A percentile compares a stretch with the other conserved stretches of the same genome.
Evolutionary conservation across 1,140 invertebrate species (phyloP).

Genomic region (Ladona fulva): DNA sequence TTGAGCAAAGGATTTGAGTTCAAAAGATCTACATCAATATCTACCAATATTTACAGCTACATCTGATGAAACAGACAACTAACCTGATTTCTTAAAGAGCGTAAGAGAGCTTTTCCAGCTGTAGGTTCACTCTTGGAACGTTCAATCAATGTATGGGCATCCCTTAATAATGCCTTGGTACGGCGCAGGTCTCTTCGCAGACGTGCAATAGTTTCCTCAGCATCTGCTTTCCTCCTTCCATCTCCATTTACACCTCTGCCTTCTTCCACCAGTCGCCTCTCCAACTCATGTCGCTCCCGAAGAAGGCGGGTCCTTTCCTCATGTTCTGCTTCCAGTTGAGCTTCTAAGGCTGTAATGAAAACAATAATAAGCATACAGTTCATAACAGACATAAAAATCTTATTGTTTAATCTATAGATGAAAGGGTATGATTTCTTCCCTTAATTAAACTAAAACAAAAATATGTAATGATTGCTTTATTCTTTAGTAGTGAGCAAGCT

Average conservation of each 20-base stretch:
- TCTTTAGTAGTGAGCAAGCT: no score
- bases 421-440: no score
- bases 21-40: no score
- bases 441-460: no score
- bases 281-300: slow-evolving; percentile 82
- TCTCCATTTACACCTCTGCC: slow-evolving; percentile 36
- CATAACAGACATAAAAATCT: no score
- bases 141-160: slow-evolving; percentile 72
- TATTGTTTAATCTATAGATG: no score
- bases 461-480: no score
- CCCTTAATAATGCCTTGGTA: slow-evolving; percentile 71
- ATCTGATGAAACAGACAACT: no score
- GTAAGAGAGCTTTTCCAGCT: slow-evolving; percentile 68
- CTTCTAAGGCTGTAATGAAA: slow-evolving; percentile 58
- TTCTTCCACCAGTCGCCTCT: slow-evolving; percentile 71
- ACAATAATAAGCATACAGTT: slow-evolving; percentile 17
- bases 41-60: no score
- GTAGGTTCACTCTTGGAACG: slow-evolving; percentile 68
- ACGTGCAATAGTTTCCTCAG: slow-evolving; percentile 48
- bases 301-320: slow-evolving; percentile 78
- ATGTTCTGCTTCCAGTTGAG: slow-evolving; percentile 85
- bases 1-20: no score
- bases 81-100: slow-evolving; percentile 78
- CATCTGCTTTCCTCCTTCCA: slow-evolving; percentile 48
- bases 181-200: slow-evolving; percentile 69